Base-by-base conservation (phyloP, 2,113 vertebrate species). In the Podarcis raffonei region DNA sequence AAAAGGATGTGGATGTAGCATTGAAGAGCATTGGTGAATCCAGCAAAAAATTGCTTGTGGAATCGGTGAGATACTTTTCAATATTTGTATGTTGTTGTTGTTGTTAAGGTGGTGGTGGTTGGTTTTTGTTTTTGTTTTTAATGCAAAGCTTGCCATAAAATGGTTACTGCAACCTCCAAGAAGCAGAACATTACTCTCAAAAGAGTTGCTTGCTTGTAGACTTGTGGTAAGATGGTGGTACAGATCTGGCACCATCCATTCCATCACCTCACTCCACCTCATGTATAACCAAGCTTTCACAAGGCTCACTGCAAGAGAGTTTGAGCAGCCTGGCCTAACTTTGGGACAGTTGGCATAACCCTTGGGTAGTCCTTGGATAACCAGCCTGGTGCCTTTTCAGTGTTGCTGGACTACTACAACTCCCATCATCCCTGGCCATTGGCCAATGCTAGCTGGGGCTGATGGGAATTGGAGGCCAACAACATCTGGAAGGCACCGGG, bases 1-100 rank as follows among this genome's bases (percentile, higher is more conserved):
- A 99, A 95, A 99, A 99, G 95, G 99, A 99, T 92, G 99, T 99
- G 82, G 99, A 99, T 81, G 98, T 99, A 96, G 99, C 99, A 76
- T 97, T 99, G 59, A 98, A 99, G 95, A 99, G 98, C 94, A 99
- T 99, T 0, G 99, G 99, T 5, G 99, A 99, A 90, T 98, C 99
- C 90, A 99, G 99, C 97, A 99, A 99, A 96, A 99, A 99, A 95
- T 96, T 99, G 72, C 97, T 99, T 76, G 98, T 99, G 90, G 99
- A 99, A 92, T 97, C 96, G 92, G 99, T 99, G 94, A 98, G 98
- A 90, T n/a, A 25, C 88, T 91, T 82, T 85, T 37, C 13, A 2
- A 27, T 15, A 15, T 25, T 11, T 6, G 22, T 35, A n/a, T 23
- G 1, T 5, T 59, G 59, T 62, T 62, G 16, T 37, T 27, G 0